Evolutionary conservation across 1,140 invertebrate genomes (phyloP), one percentile per base, ranked within the genome.

Genomic region (Holcopasites calliopsidis): DNA sequence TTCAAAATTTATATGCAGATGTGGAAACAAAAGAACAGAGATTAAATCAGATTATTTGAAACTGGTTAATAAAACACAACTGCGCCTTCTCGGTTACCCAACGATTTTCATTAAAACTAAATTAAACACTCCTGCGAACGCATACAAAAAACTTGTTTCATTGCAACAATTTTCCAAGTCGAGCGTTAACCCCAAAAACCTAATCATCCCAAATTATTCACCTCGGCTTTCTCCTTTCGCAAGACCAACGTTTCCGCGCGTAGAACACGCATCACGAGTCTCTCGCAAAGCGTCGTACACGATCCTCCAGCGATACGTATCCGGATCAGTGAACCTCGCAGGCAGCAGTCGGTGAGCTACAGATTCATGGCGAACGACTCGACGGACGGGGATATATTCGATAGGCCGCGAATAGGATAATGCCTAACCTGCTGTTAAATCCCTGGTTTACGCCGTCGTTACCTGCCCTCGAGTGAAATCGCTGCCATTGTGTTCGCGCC

Each of bases 261-360:
- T 8, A 13, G 3, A 57, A 3, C 28, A 1, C 4, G 35, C 81
- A 70, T 84, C 79, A 71, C 71, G 68, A 6, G 31, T 2, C n/a
- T 80, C 18, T 81, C 52, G 76, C 64, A 47, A 68, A 68, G 31
- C 69, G 72, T 79, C 70, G 60, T 62, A 40, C 75, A 66, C 70
- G 84, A 82, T 80, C 82, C 78, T 60, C 44, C n/a, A 47, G 64
- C 82, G 75, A 85, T 85, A 77, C 68, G 80, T 83, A 84, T 81
- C 65, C 83, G 78, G 80, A 85, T 86, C 83, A 85, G 70, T 86
- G 84, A 85, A 77, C 83, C 72, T 81, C 3, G n/a, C 62, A 76
- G 77, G 18, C 77, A n/a, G n/a, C n/a, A 77, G 60, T 65, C 71
- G 55, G 55, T 62, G 74, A 65, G 76, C 54, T n/a, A 64, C 72